Evolutionary conservation across 2,888 invertebrate genomes (phyloP), one percentile per base, ranked within the genome.

Genomic region (Hartigia nigra): DNA sequence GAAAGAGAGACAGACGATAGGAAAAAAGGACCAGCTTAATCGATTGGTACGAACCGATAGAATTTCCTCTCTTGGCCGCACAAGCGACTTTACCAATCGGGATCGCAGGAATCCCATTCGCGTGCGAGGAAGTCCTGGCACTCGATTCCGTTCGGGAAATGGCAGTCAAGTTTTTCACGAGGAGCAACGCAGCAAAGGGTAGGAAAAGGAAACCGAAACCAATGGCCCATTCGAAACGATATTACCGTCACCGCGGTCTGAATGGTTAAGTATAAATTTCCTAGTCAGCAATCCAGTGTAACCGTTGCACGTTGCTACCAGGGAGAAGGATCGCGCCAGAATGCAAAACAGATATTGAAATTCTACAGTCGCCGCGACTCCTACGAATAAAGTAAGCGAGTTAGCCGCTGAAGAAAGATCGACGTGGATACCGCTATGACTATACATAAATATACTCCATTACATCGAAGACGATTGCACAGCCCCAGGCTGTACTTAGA

Each of bases 311-410:
- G 78, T 80, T 82, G 79, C 80, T 69, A 34, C 77, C 74, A 74
- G 69, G 80, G 78, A 78, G 76, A 79, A 81, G 79, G 84, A 86
- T 86, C 84, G 84, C 76, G 81, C 79, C 77, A 84, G 84, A 84
- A 87, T 86, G 88, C 88, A 87, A 89, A 90, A 82, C 84, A 87
- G 89, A 86, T 86, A 87, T 86, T 89, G 87, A 87, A 88, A 90
- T 90, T 89, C 89, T 86, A 82, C 82, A 82, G 82, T 83, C 83
- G 84, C 78, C 76, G 74, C 77, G 76, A 77, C 74, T 74, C 74
- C 69, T 78, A 76, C 72, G 75, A 72, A 72, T 72, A 72, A 72
- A 72, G 34, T 72, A 72, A 72, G 72, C 72, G 72, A 55, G 55
- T 55, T 55, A 55, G 55, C 55, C 23, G 55, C 9, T 23, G 55